Percentiles rank a stretch among this genome's conserved stretches.
phyloP scores from a whole-genome alignment of 2,888 invertebrate genomes.

The Anorthoa munda region DNA sequence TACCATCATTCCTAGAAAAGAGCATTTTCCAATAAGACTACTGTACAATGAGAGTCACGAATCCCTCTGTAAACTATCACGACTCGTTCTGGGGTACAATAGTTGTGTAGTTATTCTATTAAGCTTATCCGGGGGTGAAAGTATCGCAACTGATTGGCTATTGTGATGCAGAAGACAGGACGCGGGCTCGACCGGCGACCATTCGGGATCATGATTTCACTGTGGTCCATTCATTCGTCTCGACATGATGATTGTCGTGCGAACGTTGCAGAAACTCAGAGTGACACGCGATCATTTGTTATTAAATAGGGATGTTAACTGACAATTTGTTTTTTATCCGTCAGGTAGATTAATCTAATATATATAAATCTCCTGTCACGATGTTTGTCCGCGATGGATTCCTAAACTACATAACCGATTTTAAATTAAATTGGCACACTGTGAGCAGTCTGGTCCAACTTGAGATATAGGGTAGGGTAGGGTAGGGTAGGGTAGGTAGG shows the following conservation, averaged over 20 bases:
- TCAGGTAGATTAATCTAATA: too few species aligned
- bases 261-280: constrained; percentile 75
- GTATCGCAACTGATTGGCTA: constrained; percentile 86
- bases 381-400: too few species aligned
- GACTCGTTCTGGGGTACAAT: constrained; percentile 85
- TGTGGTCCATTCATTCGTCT: constrained; percentile 81
- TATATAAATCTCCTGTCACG: too few species aligned
- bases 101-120: constrained; percentile 86
- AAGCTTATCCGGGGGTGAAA: constrained; percentile 87
- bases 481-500: too few species aligned
- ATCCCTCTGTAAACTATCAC: constrained; percentile 87
- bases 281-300: constrained; percentile 79
- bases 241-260: constrained; percentile 86
- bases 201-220: constrained; percentile 86
- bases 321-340: too few species aligned
- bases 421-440: too few species aligned
- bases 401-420: too few species aligned
- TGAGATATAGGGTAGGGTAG: too few species aligned
- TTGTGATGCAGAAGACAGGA: constrained; percentile 80
- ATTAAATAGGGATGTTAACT: constrained; percentile 71
- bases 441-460: too few species aligned
- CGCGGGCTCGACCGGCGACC: constrained; percentile 73
- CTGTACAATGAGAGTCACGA: constrained; percentile 88
- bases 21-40: constrained; percentile 86
- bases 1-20: constrained; percentile 82